Evolutionary conservation across 35 echinoderm and acorn worm genomes (phyloP).

Genomic region (Chiridota heheva): DNA sequence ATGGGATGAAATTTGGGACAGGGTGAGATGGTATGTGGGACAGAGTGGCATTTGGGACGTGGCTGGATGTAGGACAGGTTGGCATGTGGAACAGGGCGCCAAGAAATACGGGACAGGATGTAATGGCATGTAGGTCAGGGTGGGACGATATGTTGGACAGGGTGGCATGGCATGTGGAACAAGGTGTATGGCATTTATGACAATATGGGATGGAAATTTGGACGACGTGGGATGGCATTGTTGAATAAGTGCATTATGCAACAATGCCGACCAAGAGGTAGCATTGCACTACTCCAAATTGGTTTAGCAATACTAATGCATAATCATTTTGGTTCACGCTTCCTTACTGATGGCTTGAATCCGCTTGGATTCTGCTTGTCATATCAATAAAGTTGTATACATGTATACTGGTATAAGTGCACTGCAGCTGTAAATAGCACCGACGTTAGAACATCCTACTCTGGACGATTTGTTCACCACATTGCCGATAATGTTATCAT

Average conservation of each 20-base stretch:
- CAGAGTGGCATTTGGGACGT: no score
- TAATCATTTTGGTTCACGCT: slow-evolving; percentile 23
- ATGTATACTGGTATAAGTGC: slow-evolving; percentile 12
- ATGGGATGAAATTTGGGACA: no score
- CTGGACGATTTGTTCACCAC: slow-evolving; percentile 41
- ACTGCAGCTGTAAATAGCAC: slow-evolving; percentile 54
- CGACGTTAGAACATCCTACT: background rate
- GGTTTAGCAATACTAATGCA: background rate
- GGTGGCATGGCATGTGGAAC: no score
- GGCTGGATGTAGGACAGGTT: no score
- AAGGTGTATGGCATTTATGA: no score
- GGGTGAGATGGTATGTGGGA: no score
- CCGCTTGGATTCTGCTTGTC: slow-evolving; percentile 44
- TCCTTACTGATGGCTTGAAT: slow-evolving; percentile 42
- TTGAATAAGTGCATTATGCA: background rate
- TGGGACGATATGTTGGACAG: no score
- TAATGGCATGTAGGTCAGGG: no score
- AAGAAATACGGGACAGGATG: no score
- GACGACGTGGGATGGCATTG: background rate
- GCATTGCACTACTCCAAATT: background rate
- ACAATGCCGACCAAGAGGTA: background rate
- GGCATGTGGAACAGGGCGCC: no score
- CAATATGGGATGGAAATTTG: background rate
- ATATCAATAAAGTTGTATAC: slow-evolving; percentile 37
- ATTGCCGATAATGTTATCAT: slow-evolving; percentile 73